These are phyloP conservation scores for Pemphigus obesinymphae DNA, from an alignment of 1,140 invertebrate genomes.

Conservation along the genomic window DNA sequence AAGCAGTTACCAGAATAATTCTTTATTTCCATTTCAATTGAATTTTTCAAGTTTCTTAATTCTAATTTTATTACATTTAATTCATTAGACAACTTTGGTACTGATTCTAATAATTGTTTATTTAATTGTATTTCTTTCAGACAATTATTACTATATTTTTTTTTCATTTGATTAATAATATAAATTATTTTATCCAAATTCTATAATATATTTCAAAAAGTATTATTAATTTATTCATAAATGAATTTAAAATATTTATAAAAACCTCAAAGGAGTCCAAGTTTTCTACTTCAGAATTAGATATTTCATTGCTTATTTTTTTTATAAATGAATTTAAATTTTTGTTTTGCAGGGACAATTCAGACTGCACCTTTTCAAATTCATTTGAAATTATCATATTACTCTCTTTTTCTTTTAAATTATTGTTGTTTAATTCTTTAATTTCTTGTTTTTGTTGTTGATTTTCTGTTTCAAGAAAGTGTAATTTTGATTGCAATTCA, in stretches of 20 bases:
- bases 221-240: background rate
- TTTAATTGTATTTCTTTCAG: background rate
- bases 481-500: background rate
- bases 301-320: background rate
- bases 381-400: background rate
- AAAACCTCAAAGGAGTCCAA: background rate
- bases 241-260: too few relatives aligned
- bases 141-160: background rate
- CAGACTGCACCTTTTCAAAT: background rate
- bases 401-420: conserved; percentile 1
- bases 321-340: conserved; percentile 6
- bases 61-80: background rate
- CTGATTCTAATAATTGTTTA: background rate
- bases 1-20: background rate
- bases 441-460: background rate
- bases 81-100: background rate
- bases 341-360: background rate
- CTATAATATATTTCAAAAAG: background rate
- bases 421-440: background rate
- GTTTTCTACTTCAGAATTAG: background rate
- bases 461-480: background rate
- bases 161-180: conserved; percentile 1
- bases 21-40: background rate
- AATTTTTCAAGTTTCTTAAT: background rate
- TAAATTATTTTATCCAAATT: conserved; percentile 17